Evolutionary conservation across 2,797 vertebrate species (phyloP), one percentile per base, ranked within the genome.

Genomic region (Strix occidentalis): DNA sequence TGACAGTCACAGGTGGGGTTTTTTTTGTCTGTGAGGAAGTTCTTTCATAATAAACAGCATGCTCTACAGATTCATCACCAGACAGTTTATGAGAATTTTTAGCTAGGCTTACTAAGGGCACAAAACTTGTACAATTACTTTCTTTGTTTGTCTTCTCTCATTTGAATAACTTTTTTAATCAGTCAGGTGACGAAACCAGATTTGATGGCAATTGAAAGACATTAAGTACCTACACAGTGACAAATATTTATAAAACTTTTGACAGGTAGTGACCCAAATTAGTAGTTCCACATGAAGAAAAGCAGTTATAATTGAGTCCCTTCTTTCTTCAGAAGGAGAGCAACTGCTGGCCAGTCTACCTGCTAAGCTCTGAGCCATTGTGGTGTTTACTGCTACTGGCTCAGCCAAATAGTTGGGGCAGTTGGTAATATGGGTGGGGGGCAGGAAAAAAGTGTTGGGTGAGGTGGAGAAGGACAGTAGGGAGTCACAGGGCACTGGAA

Each of bases 81-180:
- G 21, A 66, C 31, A 54, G 28, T 68, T 87, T 37, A n/a, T 60
- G n/a, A 86, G 68, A 71, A 28, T 64, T 93, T 95, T 93, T 72
- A 84, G 54, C 9, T 39, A 60, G 45, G 21, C 46, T 88, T 93
- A 13, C 7, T 56, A n/a, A 46, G 37, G 63, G 12, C 70, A 26
- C 37, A 35, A 9, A 71, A 21, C 39, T 46, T 7, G 9, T 58
- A 18, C 45, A 75, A 13, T 43, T 90, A 46, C 21, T 78, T 80
- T 74, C 12, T 77, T 91, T 88, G 26, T 74, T 58, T 4, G 1
- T 75, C 48, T 85, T 80, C 51, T 90, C 41, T 50, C 4, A 1
- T 84, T 93, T 71, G n/a, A 86, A 26, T 88, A 54, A 68, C 31
- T 56, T 72, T 53, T 85, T 84, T 10, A 61, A 57, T 69, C 54